phyloP scores from a whole-genome alignment of 2,797 vertebrate species.

The Gorsachius magnificus region DNA sequence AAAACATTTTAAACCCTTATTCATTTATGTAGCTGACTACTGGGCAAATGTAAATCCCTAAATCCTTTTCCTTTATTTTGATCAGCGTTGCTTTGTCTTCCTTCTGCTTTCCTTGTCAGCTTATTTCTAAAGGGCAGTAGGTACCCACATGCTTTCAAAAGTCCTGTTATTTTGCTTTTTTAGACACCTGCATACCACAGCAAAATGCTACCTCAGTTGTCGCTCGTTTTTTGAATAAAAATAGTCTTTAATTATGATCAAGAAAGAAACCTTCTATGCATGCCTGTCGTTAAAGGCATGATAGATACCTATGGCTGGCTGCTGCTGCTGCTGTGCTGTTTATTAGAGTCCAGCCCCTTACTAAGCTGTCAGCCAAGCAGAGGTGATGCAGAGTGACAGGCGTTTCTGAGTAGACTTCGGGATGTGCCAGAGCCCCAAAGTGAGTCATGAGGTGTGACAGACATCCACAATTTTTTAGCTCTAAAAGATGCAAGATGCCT shows the following conservation, averaged over 20 bases:
- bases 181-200: neutral
- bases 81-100: neutral
- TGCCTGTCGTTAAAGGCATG: neutral
- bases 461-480: neutral
- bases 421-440: neutral
- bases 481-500: neutral
- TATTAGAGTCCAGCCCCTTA: neutral
- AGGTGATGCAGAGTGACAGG: conserved; percentile 22
- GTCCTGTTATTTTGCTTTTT: neutral
- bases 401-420: neutral
- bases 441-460: conserved; percentile 4
- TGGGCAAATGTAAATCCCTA: conserved; percentile 9
- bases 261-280: neutral
- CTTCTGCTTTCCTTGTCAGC: neutral
- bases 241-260: neutral
- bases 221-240: neutral
- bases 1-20: conserved; percentile 15
- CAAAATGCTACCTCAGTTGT: neutral
- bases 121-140: neutral
- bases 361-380: neutral
- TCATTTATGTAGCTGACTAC: conserved; percentile 20
- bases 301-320: neutral
- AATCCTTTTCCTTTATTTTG: conserved; percentile 4
- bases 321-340: neutral
- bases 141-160: neutral